Conservation (phyloP, 2,888 invertebrate species). For the Meliscaeva auricollis region DNA sequence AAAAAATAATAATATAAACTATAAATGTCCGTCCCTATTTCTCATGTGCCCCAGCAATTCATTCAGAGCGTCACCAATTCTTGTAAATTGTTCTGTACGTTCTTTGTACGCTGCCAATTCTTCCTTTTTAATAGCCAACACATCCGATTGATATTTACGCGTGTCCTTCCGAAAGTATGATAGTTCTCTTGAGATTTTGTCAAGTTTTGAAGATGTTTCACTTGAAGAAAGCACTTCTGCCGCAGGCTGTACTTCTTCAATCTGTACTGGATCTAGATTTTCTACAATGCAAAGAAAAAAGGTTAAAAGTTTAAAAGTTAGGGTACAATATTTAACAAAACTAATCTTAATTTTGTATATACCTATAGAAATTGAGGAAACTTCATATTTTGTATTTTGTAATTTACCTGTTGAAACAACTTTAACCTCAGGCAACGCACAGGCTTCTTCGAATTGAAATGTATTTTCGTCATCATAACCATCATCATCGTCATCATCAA, state of each 20-base stretch:
- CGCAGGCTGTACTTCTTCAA: slow-evolving; percentile 28
- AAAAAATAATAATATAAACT: neutral
- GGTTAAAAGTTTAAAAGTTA: too few species aligned
- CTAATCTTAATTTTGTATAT: too few species aligned
- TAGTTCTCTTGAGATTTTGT: slow-evolving; percentile 42
- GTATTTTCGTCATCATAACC: slow-evolving; percentile 19
- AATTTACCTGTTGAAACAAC: slow-evolving; percentile 14
- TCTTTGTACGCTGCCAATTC: slow-evolving; percentile 52
- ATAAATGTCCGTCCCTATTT: slow-evolving; percentile 7
- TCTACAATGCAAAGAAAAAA: neutral
- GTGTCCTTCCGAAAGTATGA: slow-evolving; percentile 44
- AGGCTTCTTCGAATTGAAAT: slow-evolving; percentile 50
- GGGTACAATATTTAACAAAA: too few species aligned
- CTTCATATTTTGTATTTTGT: too few species aligned
- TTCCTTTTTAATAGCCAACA: slow-evolving; percentile 33
- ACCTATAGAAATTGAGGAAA: too few species aligned
- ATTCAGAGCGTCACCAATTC: slow-evolving; percentile 42
- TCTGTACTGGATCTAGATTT: neutral
- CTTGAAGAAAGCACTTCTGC: neutral
- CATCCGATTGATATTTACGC: slow-evolving; percentile 30
- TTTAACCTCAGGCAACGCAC: neutral
- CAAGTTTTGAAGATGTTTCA: slow-evolving; percentile 11
- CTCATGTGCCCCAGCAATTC: slow-evolving; percentile 31
- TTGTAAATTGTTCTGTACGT: slow-evolving; percentile 43
- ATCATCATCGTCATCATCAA: slow-evolving; percentile 54